A percentile compares a stretch with the other conserved stretches of the same genome.
These are phyloP conservation scores for Wiebesia pumilae DNA, from an alignment of 1,140 invertebrate species.

Conservation along the genomic window DNA sequence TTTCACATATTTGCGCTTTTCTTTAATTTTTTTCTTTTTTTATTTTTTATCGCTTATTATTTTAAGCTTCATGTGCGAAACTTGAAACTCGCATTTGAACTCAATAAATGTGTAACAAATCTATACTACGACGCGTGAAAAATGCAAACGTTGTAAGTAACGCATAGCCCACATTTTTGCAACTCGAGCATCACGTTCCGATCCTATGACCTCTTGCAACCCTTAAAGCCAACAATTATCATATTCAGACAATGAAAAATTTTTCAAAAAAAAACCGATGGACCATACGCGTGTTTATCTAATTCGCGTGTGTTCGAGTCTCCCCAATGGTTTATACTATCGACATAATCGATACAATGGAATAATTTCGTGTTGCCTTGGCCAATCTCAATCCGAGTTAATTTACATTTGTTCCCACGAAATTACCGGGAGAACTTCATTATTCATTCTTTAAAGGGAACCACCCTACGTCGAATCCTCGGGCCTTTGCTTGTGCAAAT, in stretches of 20 bases:
- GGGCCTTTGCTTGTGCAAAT: neutral
- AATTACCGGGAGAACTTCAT: neutral
- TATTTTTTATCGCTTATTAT: too few species aligned
- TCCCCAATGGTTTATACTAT: neutral
- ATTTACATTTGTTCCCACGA: neutral
- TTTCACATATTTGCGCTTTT: too few species aligned
- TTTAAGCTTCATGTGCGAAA: too few species aligned
- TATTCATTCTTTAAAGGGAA: neutral
- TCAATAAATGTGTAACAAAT: neutral
- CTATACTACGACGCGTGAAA: neutral
- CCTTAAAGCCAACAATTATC: neutral
- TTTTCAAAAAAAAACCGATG: too few species aligned
- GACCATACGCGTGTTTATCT: neutral
- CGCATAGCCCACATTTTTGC: neutral
- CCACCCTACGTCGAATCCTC: neutral
- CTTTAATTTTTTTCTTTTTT: too few species aligned
- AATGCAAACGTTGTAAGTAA: neutral
- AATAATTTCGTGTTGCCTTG: too few species aligned
- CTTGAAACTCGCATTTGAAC: neutral
- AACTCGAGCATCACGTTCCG: neutral
- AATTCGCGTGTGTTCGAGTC: neutral
- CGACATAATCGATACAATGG: too few species aligned
- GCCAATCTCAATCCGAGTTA: neutral
- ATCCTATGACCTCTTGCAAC: neutral
- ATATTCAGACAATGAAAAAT: neutral